phyloP scores from a whole-genome alignment of 2,888 invertebrate species.

The Eupeodes luniger region DNA sequence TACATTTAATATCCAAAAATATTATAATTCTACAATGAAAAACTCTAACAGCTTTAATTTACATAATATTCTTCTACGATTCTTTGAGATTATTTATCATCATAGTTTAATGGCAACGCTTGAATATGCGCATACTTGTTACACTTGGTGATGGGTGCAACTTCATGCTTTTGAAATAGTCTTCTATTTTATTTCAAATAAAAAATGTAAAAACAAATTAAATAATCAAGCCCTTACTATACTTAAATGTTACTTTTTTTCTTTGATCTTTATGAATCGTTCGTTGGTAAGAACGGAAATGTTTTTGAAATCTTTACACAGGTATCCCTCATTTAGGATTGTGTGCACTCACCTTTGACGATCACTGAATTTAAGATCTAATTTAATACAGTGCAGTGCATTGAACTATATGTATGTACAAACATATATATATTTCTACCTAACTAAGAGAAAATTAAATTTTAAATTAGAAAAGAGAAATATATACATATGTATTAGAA shows the following conservation, averaged over 20 bases:
- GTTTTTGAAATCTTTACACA: neutral
- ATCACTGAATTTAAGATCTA: slow-evolving; percentile 6
- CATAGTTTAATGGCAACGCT: too few species aligned
- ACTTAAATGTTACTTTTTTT: too few species aligned
- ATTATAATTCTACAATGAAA: too few species aligned
- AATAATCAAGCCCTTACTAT: neutral
- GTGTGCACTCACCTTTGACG: slow-evolving; percentile 31
- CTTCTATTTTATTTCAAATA: too few species aligned
- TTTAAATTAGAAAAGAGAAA: neutral
- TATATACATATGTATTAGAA: neutral
- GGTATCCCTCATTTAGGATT: neutral
- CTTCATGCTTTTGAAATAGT: too few species aligned
- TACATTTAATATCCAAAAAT: too few species aligned
- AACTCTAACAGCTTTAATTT: too few species aligned
- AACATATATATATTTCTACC: too few species aligned
- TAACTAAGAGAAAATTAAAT: neutral
- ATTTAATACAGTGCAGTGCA: slow-evolving; percentile 21
- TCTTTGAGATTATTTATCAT: too few species aligned
- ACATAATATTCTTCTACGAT: too few species aligned
- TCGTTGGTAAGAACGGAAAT: neutral
- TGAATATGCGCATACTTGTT: too few species aligned
- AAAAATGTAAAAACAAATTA: neutral
- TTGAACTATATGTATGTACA: neutral
- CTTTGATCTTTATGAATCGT: slow-evolving; percentile 13
- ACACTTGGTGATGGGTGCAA: too few species aligned